Evolutionary conservation across 2,113 vertebrate species (phyloP).

Genomic region (Cervus canadensis): DNA sequence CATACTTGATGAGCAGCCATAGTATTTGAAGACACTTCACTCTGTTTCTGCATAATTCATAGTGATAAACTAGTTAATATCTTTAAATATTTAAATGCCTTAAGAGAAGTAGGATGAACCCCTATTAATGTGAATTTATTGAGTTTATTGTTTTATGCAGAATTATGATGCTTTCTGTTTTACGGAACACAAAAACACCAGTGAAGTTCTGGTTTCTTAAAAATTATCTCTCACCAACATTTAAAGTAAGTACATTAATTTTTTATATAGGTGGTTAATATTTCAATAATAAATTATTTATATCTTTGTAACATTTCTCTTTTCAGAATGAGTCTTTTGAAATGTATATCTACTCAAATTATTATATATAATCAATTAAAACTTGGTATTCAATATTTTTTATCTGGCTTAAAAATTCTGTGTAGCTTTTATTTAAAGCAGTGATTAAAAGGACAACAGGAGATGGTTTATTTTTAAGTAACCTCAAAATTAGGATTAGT

Average conservation of each 20-base stretch:
- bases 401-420: not conserved
- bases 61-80: not conserved
- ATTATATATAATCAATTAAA: not conserved
- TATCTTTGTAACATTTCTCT: not conserved
- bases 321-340: not conserved
- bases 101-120: constrained; percentile 24
- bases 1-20: not conserved
- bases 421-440: constrained; percentile 21
- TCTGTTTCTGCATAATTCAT: not conserved
- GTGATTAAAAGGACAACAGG: not conserved
- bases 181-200: constrained; percentile 92
- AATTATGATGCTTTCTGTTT: constrained; percentile 99
- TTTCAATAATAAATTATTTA: not conserved
- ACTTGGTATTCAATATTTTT: not conserved
- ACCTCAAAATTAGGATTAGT: not conserved
- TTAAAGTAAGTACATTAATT: constrained; percentile 87
- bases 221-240: constrained; percentile 97
- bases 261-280: not conserved
- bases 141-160: constrained; percentile 81
- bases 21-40: not conserved
- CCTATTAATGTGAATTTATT: constrained; percentile 40
- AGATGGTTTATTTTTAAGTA: not conserved
- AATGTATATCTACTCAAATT: not conserved
- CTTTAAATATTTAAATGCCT: not conserved
- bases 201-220: constrained; percentile 99